Evolutionary conservation across 2,888 invertebrate genomes (phyloP).

Genomic region (Physocephala rufipes): DNA sequence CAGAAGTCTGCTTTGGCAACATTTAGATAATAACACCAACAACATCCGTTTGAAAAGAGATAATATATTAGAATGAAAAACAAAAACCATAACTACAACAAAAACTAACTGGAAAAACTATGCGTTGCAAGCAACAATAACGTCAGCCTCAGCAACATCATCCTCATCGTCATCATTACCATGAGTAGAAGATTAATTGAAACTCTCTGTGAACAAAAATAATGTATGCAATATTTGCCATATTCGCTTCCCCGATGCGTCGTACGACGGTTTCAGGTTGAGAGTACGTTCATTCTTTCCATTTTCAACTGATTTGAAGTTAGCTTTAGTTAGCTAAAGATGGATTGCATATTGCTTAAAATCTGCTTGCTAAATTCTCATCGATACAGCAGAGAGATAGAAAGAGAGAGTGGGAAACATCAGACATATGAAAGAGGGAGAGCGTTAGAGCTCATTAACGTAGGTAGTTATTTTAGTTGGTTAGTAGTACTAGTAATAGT

Average conservation of each 20-base stretch:
- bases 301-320: neutral
- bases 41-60: neutral
- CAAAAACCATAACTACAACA: no score
- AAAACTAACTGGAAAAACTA: neutral
- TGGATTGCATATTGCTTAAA: constrained; percentile 22
- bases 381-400: constrained; percentile 17
- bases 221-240: constrained; percentile 25
- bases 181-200: constrained; percentile 30
- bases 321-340: neutral
- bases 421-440: no score
- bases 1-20: neutral
- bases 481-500: no score
- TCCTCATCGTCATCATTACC: constrained; percentile 10
- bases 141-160: neutral
- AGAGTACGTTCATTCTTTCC: no score
- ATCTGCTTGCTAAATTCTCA: constrained; percentile 14
- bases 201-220: constrained; percentile 18
- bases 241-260: neutral
- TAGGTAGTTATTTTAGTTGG: no score
- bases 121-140: neutral
- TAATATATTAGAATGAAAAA: no score
- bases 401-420: constrained; percentile 10
- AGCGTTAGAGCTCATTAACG: no score
- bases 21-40: neutral
- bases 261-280: no score